These are phyloP conservation scores for Menidia beryllina DNA, from an alignment of 2,113 vertebrate species.

Conservation along the genomic window DNA sequence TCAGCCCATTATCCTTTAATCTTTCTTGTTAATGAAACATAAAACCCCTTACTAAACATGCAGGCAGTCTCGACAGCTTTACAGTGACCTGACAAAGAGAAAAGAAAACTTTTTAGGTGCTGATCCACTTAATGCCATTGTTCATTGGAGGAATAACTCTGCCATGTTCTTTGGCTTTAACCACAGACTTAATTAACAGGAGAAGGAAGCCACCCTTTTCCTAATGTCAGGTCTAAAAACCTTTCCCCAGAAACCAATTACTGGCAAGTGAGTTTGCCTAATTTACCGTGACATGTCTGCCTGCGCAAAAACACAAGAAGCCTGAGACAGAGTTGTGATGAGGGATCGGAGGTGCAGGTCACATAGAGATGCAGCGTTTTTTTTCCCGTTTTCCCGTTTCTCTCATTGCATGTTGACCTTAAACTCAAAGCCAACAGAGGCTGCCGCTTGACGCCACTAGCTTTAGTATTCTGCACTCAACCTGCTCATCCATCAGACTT, in stretches of 20 bases:
- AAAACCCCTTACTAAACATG: constrained; percentile 18
- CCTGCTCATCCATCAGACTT: constrained; percentile 79
- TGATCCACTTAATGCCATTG: constrained; percentile 50
- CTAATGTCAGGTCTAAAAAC: constrained; percentile 77
- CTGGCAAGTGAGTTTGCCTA: constrained; percentile 70
- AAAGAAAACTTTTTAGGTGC: constrained; percentile 51
- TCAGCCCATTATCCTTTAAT: constrained; percentile 55
- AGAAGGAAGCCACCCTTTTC: constrained; percentile 68
- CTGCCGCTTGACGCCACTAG: constrained; percentile 35
- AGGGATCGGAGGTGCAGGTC: constrained; percentile 68
- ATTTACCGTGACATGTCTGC: constrained; percentile 74
- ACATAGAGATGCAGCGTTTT: constrained; percentile 53
- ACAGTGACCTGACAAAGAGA: constrained; percentile 54
- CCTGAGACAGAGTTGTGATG: constrained; percentile 60
- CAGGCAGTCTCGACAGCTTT: constrained; percentile 32
- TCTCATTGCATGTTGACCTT: constrained; percentile 76
- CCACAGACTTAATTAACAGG: constrained; percentile 73
- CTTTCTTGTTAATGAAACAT: constrained; percentile 33
- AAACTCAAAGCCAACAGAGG: constrained; percentile 76
- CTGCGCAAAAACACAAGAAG: constrained; percentile 53
- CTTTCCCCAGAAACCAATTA: constrained; percentile 82
- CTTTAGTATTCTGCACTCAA: constrained; percentile 75
- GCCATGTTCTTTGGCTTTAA: constrained; percentile 62
- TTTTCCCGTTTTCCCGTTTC: constrained; percentile 45
- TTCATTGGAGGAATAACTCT: constrained; percentile 42